Percentiles rank a stretch among this genome's conserved stretches.
phyloP scores from a whole-genome alignment of 2,888 invertebrate species.

The Gandaritis pyraliata region DNA sequence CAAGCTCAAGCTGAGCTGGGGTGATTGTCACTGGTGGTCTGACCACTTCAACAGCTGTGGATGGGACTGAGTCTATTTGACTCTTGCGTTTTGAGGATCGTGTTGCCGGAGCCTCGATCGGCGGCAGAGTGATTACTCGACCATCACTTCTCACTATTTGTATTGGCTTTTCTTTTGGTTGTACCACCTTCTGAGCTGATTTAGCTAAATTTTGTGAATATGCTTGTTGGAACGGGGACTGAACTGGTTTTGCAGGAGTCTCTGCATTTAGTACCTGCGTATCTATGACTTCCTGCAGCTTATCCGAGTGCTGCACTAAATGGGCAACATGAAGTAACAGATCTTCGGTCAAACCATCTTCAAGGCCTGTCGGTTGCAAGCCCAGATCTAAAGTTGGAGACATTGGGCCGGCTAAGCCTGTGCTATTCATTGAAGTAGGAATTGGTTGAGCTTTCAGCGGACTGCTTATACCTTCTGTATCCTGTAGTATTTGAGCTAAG shows the following conservation, averaged over 20 bases:
- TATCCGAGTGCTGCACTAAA: slow-evolving; percentile 87
- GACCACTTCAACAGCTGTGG: slow-evolving; percentile 33
- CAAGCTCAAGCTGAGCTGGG: slow-evolving; percentile 50
- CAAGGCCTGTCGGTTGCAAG: slow-evolving; percentile 59
- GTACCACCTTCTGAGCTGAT: slow-evolving; percentile 56
- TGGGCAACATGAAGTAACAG: slow-evolving; percentile 90
- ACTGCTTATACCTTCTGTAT: slow-evolving; percentile 61
- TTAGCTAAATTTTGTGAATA: slow-evolving; percentile 63
- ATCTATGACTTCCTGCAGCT: slow-evolving; percentile 89
- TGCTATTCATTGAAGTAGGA: slow-evolving; percentile 71
- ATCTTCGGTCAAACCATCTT: slow-evolving; percentile 88
- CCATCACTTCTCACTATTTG: slow-evolving; percentile 91
- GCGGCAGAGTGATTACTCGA: slow-evolving; percentile 90
- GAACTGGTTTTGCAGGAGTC: slow-evolving; percentile 51
- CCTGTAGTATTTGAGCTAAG: slow-evolving; percentile 79
- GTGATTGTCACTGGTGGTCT: slow-evolving; percentile 46
- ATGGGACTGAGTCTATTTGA: slow-evolving; percentile 62
- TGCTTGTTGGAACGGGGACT: slow-evolving; percentile 52
- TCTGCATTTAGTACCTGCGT: slow-evolving; percentile 85
- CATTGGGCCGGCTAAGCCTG: slow-evolving; percentile 80
- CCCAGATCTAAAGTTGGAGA: slow-evolving; percentile 84
- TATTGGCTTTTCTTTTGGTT: slow-evolving; percentile 84
- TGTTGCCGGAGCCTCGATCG: slow-evolving; percentile 93
- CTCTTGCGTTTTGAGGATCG: slow-evolving; percentile 88
- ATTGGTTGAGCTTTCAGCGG: slow-evolving; percentile 62